phyloP scores from a whole-genome alignment of 92 coral and sea anemone genomes.

The Virgularia gustaviana region DNA sequence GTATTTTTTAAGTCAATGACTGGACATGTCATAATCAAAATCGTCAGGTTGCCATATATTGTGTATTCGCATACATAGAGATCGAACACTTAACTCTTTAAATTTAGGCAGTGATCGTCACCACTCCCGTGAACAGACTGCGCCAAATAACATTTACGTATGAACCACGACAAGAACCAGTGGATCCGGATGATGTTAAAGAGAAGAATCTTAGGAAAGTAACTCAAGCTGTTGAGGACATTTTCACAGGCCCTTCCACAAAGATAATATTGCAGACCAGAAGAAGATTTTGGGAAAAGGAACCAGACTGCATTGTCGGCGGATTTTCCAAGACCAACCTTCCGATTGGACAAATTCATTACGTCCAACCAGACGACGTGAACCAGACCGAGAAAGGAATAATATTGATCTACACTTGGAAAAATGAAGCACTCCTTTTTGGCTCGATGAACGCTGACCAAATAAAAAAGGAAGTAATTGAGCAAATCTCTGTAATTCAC shows the following conservation, averaged over 20 bases:
- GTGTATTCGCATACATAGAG: too few species aligned
- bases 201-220: background rate
- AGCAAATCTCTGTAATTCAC: conserved; percentile 23
- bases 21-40: too few species aligned
- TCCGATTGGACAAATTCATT: conserved; percentile 39
- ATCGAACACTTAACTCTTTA: background rate
- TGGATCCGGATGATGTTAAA: background rate
- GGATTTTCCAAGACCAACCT: conserved; percentile 44
- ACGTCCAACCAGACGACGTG: background rate
- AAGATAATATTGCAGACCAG: background rate
- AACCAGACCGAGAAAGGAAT: conserved; percentile 2
- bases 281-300: too few species aligned
- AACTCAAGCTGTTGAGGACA: conserved; percentile 21
- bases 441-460: background rate
- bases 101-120: conserved; percentile 27
- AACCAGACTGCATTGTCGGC: conserved; percentile 20
- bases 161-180: too few species aligned
- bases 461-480: conserved; percentile 1
- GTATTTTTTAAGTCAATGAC: too few species aligned
- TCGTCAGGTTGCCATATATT: too few species aligned
- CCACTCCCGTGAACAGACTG: conserved; percentile 31
- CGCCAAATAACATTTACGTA: conserved; percentile 25
- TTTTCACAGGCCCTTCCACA: conserved; percentile 24
- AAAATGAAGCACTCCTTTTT: too few species aligned
- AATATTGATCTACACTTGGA: conserved; percentile 6